A percentile compares a stretch with the other conserved stretches of the same genome.
phyloP scores from a whole-genome alignment of 2,888 invertebrate species.

The Eristalis pertinax region DNA sequence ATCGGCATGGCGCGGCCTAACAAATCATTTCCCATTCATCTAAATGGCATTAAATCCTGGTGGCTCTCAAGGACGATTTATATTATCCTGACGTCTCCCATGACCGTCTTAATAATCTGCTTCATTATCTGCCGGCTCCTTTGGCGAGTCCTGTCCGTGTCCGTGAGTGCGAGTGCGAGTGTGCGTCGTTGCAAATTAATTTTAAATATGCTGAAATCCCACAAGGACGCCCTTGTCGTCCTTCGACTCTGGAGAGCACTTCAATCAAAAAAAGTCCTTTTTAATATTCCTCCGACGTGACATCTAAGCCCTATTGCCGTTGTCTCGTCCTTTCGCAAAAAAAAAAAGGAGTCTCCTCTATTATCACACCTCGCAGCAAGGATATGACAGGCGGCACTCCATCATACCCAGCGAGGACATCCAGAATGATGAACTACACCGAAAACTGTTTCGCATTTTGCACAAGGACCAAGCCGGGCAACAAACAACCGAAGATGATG shows the following conservation, averaged over 20 bases:
- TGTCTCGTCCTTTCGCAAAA: constrained; percentile 35
- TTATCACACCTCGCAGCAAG: constrained; percentile 19
- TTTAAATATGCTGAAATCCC: constrained; percentile 56
- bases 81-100: constrained; percentile 55
- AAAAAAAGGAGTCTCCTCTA: not conserved
- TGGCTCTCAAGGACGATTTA: constrained; percentile 42
- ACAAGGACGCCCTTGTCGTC: not conserved
- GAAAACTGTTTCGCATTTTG: constrained; percentile 51
- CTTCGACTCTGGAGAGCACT: constrained; percentile 26
- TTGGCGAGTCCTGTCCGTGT: too few relatives aligned
- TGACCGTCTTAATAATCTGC: constrained; percentile 51
- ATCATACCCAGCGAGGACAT: not conserved
- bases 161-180: not conserved
- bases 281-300: constrained; percentile 46
- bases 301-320: constrained; percentile 40
- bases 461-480: constrained; percentile 2
- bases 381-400: not conserved
- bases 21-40: constrained; percentile 48
- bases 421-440: constrained; percentile 60
- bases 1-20: not conserved
- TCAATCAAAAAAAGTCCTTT: constrained; percentile 43
- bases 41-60: constrained; percentile 50
- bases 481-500: constrained; percentile 34
- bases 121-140: constrained; percentile 50
- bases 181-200: constrained; percentile 56